These are phyloP conservation scores for Halesus radiatus DNA, from an alignment of 1,140 invertebrate species.

Conservation along the genomic window DNA sequence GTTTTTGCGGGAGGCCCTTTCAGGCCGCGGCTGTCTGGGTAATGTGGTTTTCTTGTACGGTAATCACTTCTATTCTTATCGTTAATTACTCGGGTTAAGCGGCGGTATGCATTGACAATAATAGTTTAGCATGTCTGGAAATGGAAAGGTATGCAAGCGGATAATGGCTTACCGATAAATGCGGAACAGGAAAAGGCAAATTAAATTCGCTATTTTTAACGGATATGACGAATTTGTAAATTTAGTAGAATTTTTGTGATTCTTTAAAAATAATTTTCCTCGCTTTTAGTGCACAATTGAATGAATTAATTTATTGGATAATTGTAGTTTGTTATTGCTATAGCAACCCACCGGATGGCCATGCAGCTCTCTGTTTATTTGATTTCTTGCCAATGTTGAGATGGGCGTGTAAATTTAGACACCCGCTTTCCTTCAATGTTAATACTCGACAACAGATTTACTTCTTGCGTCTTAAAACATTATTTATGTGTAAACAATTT, in stretches of 20 bases:
- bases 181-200: too few species aligned
- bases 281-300: too few species aligned
- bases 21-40: constrained; percentile 23
- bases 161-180: too few species aligned
- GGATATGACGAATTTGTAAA: too few species aligned
- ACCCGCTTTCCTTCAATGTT: constrained; percentile 16
- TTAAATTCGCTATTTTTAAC: too few species aligned
- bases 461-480: constrained; percentile 15
- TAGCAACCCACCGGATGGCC: not conserved
- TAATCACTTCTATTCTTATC: constrained; percentile 36
- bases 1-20: constrained; percentile 34
- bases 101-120: too few species aligned
- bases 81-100: not conserved
- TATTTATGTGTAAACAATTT: constrained; percentile 4
- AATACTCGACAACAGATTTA: constrained; percentile 16
- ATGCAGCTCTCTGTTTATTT: constrained; percentile 20
- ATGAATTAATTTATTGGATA: too few species aligned
- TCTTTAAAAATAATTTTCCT: too few species aligned
- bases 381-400: constrained; percentile 24
- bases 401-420: constrained; percentile 26
- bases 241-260: too few species aligned
- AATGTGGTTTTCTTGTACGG: constrained; percentile 44
- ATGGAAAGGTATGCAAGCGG: too few species aligned
- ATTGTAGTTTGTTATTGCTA: too few species aligned
- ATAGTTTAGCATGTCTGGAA: too few species aligned